A percentile compares a stretch with the other conserved stretches of the same genome.
phyloP scores from a whole-genome alignment of 2,797 vertebrate genomes.

The Avahi laniger region DNA sequence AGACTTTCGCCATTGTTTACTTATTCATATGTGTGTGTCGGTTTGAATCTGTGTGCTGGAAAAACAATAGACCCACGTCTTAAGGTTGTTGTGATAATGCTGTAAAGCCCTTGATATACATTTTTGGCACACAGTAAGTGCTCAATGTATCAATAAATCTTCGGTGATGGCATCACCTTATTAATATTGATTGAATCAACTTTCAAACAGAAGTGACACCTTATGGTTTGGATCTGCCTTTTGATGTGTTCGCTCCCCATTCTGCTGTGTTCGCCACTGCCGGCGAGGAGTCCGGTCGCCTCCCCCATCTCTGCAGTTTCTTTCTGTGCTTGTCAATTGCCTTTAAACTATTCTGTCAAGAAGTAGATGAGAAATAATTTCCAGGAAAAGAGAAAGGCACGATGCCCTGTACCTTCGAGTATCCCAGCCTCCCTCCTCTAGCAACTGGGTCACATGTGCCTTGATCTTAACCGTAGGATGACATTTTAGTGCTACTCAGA shows the following conservation, averaged over 20 bases:
- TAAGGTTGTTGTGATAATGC: background rate
- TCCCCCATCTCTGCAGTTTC: background rate
- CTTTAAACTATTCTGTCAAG: background rate
- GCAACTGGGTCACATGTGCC: background rate
- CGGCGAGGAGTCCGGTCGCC: too few species aligned
- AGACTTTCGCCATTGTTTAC: background rate
- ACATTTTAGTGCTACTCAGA: background rate
- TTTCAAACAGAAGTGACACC: background rate
- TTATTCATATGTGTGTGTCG: background rate
- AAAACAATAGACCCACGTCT: background rate
- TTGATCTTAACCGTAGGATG: background rate
- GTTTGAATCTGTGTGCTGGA: background rate
- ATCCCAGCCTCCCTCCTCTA: background rate
- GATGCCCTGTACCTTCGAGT: background rate
- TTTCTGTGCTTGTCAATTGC: background rate
- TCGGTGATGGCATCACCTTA: background rate
- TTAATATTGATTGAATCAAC: background rate
- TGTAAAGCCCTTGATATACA: background rate
- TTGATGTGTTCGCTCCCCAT: background rate
- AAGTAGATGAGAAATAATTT: background rate
- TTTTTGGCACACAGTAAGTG: background rate
- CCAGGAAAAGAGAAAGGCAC: background rate
- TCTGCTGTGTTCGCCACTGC: rapidly evolving
- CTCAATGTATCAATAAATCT: background rate
- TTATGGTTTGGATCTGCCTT: background rate